These are phyloP conservation scores for Beroe forskalii DNA, from an alignment of 37 sponge, comb jelly and placozoan genomes.

Conservation along the genomic window DNA sequence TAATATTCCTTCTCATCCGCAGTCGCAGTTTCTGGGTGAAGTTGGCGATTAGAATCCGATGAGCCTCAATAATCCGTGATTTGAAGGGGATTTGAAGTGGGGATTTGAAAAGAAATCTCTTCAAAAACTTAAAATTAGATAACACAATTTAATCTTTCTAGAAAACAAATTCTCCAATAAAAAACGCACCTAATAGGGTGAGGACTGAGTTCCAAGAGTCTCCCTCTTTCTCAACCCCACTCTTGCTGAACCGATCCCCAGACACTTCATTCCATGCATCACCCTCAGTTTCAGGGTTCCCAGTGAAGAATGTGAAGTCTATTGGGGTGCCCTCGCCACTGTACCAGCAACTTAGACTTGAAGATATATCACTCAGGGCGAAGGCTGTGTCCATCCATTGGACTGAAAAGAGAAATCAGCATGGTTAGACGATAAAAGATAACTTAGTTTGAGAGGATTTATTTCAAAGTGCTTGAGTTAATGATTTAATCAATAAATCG, in stretches of 20 bases:
- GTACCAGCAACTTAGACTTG: conserved; percentile 1
- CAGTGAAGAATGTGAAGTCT: background rate
- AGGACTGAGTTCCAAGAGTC: background rate
- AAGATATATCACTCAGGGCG: background rate
- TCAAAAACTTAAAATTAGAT: no score
- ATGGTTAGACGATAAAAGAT: no score
- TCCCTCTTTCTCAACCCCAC: background rate
- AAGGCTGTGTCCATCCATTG: background rate
- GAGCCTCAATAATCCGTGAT: no score
- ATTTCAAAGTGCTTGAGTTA: no score
- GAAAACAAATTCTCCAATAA: no score
- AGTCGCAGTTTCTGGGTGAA: background rate
- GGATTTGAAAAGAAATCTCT: no score
- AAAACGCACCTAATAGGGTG: background rate
- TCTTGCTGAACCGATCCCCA: conserved; percentile 4
- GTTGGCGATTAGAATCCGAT: no score
- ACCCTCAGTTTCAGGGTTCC: background rate
- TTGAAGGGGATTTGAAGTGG: no score
- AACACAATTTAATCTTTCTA: no score
- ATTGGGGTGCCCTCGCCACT: background rate
- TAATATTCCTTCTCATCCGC: conserved; percentile 45
- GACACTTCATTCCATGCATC: conserved; percentile 20
- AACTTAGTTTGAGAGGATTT: no score
- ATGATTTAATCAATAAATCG: no score
- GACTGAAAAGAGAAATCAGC: no score